Base-by-base conservation (phyloP, 2,888 invertebrate species). In the Hirtodrosophila cameraria region DNA sequence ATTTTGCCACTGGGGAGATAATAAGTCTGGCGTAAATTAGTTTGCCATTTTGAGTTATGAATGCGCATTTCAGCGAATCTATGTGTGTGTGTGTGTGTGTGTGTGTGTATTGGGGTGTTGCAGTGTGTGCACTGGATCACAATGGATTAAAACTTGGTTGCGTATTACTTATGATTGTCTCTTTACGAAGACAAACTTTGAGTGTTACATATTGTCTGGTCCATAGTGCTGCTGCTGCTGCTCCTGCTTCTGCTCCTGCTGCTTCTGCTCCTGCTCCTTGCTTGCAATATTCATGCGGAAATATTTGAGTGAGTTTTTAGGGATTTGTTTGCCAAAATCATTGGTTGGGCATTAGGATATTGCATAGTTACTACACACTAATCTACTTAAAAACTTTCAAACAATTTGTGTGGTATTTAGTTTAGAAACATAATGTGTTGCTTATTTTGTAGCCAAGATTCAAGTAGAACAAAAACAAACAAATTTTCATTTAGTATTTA, bases 11-110 rank as follows among this genome's bases (percentile, higher is more conserved):
- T 54, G 65, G 71, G 52, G 59, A 86, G 86, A 82, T 82, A 86
- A 82, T 82, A 86, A 81, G 81, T 77, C 86, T 80, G 77, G 75
- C 81, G 75, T 81, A 82, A 82, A 82, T 82, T 82, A 82, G 81
- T 82, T 86, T 84, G 81, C 81, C 84, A 82, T 82, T 82, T 86
- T 86, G 85, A 84, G 85, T 82, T 84, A 82, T 82, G 81, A 82
- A 82, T 82, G 84, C 86, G 86, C 81, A 84, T 84, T 82, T 86
- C 75, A 64, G 55, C 82, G 66, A 28, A 43, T 38, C 43, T 55
- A 45, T 31, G 41, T 11, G 25, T 39, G 23, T 13, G 13, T 11
- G 36, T 48, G 9, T 30, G 7, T 41, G 11, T 33, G 16, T 60
- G 33, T 35, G 28, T 18, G 30, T 31, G 45, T 3, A 20, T 41